Percentiles rank a stretch among this genome's conserved stretches.
Evolutionary conservation across 2,113 vertebrate genomes (phyloP).

Genomic region (Thalassarche chlororhynchos): DNA sequence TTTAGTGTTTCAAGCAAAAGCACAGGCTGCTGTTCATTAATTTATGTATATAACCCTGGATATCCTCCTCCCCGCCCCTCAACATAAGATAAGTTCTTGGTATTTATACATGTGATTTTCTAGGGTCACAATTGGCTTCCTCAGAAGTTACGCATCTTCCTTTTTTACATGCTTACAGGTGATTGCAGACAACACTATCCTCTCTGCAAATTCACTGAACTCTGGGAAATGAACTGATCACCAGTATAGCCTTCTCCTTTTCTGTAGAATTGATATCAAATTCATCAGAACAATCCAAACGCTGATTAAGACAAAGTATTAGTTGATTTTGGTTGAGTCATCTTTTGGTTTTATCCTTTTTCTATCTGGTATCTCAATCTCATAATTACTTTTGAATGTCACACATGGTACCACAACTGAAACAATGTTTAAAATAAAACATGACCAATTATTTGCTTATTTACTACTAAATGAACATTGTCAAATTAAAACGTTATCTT

Average conservation of each 20-base stretch:
- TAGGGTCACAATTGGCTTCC: not conserved
- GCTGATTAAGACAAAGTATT: conserved; percentile 14
- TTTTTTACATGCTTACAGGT: not conserved
- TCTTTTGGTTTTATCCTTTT: conserved; percentile 17
- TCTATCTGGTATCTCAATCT: not conserved
- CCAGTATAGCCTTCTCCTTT: not conserved
- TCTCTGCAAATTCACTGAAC: not conserved
- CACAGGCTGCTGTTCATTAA: not conserved
- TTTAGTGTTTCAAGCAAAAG: not conserved
- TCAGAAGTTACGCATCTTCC: not conserved
- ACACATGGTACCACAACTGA: not conserved
- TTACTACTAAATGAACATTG: conserved; percentile 22
- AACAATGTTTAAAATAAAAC: conserved; percentile 22
- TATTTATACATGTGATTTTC: not conserved
- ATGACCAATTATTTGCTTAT: conserved; percentile 40
- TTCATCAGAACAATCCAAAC: conserved; percentile 26
- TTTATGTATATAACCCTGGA: not conserved
- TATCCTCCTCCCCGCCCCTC: not conserved
- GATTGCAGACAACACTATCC: not conserved
- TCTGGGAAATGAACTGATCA: not conserved
- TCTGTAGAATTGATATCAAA: not conserved
- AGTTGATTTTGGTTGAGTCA: conserved; percentile 27
- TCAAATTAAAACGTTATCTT: not conserved
- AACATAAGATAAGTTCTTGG: not conserved
- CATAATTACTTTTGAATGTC: conserved; percentile 14